Percentiles rank a stretch among this genome's conserved stretches.
Evolutionary conservation across 2,113 vertebrate genomes (phyloP).

Genomic region (Tringa solitaria): DNA sequence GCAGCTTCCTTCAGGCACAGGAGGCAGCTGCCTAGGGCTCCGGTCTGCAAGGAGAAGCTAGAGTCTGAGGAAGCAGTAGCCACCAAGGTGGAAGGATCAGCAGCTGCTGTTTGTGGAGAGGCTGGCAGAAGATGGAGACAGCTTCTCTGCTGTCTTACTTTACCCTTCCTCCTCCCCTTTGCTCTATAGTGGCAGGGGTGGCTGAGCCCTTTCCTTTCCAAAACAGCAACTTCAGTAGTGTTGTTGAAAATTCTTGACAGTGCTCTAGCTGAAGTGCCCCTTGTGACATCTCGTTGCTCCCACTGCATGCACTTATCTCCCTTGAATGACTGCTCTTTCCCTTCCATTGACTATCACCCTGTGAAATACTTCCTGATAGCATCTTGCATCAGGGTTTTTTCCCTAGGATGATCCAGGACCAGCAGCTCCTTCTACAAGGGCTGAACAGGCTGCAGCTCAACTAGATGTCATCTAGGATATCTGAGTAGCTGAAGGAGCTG

Average conservation of each 20-base stretch:
- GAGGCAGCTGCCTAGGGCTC: not conserved
- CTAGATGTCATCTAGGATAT: not conserved
- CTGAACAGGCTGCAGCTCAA: not conserved
- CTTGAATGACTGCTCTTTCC: not conserved
- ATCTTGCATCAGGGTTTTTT: not conserved
- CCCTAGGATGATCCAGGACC: not conserved
- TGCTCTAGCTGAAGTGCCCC: not conserved
- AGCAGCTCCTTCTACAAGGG: not conserved
- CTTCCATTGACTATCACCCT: not conserved
- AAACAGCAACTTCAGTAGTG: not conserved
- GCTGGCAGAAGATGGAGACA: not conserved
- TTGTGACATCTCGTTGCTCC: not conserved
- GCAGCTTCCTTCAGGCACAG: not conserved
- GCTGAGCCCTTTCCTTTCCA: not conserved
- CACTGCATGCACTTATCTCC: not conserved
- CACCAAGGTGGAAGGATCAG: not conserved
- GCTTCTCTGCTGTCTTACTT: not conserved
- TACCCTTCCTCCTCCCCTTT: not conserved
- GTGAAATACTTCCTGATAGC: not conserved
- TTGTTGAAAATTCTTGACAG: not conserved
- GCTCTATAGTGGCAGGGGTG: not conserved
- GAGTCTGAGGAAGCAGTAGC: not conserved
- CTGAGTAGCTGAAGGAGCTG: not conserved
- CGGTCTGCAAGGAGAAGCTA: not conserved
- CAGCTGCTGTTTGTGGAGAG: not conserved